phyloP scores from a whole-genome alignment of 1,140 invertebrate genomes.

The Aphelenchoides besseyi region DNA sequence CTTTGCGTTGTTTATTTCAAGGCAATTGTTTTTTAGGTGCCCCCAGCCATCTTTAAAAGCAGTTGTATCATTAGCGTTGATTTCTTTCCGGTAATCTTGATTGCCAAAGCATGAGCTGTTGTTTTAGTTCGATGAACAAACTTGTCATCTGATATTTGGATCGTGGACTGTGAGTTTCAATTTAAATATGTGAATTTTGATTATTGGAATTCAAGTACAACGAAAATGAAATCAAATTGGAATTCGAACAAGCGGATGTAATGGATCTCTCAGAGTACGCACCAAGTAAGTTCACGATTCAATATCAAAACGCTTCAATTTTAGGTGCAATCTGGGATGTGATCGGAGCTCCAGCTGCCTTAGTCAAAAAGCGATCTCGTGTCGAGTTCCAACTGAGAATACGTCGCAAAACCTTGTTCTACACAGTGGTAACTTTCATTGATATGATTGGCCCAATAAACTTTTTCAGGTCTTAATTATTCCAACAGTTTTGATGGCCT shows the following conservation, averaged over 20 bases:
- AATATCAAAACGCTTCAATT: too few species aligned
- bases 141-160: constrained; percentile 97
- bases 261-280: constrained; percentile 87
- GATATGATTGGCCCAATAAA: too few species aligned
- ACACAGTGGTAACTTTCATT: constrained; percentile 37
- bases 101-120: background rate
- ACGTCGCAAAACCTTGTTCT: constrained; percentile 41
- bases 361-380: constrained; percentile 57
- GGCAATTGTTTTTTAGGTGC: constrained; percentile 61
- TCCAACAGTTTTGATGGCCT: constrained; percentile 48
- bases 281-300: too few species aligned
- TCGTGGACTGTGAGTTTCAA: constrained; percentile 89
- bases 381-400: constrained; percentile 63
- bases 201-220: constrained; percentile 90
- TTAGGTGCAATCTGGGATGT: constrained; percentile 98
- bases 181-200: constrained; percentile 8
- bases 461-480: constrained; percentile 31
- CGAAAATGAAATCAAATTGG: constrained; percentile 71
- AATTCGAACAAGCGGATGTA: constrained; percentile 68
- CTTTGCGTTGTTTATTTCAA: background rate
- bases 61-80: constrained; percentile 97
- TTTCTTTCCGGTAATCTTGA: constrained; percentile 8
- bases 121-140: constrained; percentile 73
- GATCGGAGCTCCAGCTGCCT: constrained; percentile 87
- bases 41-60: constrained; percentile 96